phyloP scores from a whole-genome alignment of 2,888 invertebrate species.

The Synanthedon formicaeformis region DNA sequence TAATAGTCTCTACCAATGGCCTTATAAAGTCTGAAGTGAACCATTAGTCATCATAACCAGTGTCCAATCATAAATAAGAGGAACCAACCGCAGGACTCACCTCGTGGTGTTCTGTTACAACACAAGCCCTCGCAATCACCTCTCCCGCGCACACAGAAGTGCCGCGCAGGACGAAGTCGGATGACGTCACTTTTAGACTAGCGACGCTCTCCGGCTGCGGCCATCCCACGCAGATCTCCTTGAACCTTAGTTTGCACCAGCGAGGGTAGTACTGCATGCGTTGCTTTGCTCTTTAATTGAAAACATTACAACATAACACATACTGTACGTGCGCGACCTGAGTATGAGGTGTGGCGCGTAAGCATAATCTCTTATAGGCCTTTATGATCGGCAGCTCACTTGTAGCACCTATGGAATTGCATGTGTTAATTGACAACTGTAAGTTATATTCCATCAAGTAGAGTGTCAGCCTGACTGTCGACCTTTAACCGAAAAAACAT shows the following conservation, averaged over 20 bases:
- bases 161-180: conserved; percentile 57
- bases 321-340: no score
- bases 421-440: no score
- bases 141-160: conserved; percentile 80
- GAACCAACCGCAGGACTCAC: conserved; percentile 34
- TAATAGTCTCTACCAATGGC: neutral
- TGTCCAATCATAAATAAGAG: no score
- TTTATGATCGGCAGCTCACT: no score
- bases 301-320: neutral
- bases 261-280: conserved; percentile 71
- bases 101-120: conserved; percentile 75
- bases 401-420: no score
- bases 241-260: conserved; percentile 74
- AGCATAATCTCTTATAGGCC: no score
- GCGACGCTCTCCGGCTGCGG: conserved; percentile 28
- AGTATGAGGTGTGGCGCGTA: no score
- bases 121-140: conserved; percentile 77
- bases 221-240: conserved; percentile 70
- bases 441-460: no score
- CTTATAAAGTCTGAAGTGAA: neutral
- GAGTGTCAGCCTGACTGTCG: no score
- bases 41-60: no score
- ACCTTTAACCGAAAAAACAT: no score
- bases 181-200: conserved; percentile 21
- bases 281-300: conserved; percentile 71